Evolutionary conservation across 2,113 vertebrate species (phyloP), one percentile per base, ranked within the genome.

Genomic region (Bos indicus): DNA sequence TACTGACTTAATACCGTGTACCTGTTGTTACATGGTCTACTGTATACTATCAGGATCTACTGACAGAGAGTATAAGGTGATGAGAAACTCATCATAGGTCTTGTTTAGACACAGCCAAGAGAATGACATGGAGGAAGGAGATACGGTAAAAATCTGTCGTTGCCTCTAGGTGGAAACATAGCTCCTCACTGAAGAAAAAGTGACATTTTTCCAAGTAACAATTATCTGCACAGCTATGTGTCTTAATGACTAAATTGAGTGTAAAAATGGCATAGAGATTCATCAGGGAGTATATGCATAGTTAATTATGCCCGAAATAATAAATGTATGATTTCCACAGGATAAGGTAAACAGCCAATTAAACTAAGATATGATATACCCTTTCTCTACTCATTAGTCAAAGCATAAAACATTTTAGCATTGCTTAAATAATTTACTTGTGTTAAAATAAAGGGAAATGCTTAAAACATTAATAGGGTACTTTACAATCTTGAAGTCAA

Each of bases 391-490:
- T 98, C 98, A 98, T 98, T 98, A 99, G 98, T 98, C 98, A 98
- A 98, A 98, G 96, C 97, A 98, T 98, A 98, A 99, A 98, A 86
- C 97, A 98, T 98, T 98, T 99, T 97, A 98, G 95, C 93, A 33
- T 98, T 98, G 96, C 98, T 95, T 99, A 98, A 99, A 99, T 99
- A 98, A 99, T 99, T 99, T 98, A 99, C 98, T 98, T 78, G 88
- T 98, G 97, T 98, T 98, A 98, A 98, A 99, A 99, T 99, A 98
- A 99, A 99, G 98, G 88, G 95, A 98, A 98, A 98, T 86, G 92
- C 97, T 98, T 99, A 98, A 99, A 99, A 98, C 98, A 98, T 98
- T 99, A 98, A 99, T 98, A 98, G 97, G 95, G 96, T 97, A 62
- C 98, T 99, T 99, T 98, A 98, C 67, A 98, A 96, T 97, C 95